A percentile compares a stretch with the other conserved stretches of the same genome.
Evolutionary conservation across 2,888 invertebrate species (phyloP).

Genomic region (Diadromus collaris): DNA sequence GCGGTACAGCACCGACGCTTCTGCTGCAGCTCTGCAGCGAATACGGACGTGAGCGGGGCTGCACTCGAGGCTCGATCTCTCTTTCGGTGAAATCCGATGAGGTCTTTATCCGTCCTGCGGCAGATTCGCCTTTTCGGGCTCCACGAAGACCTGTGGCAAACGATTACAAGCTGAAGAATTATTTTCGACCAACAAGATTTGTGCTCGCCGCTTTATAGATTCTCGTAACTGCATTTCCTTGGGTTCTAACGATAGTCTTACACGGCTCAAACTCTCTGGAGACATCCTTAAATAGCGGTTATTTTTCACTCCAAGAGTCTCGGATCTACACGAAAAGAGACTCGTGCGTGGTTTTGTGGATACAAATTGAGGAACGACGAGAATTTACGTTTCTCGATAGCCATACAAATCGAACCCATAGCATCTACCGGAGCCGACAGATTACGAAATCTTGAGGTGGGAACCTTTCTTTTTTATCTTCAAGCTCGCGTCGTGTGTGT

Average conservation of each 20-base stretch:
- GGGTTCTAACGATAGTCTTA: background rate
- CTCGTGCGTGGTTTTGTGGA: background rate
- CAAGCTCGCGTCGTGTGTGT: conserved; percentile 6
- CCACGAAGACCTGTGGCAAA: background rate
- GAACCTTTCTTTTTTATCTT: conserved; percentile 23
- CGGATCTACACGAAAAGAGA: background rate
- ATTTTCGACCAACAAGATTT: conserved; percentile 4
- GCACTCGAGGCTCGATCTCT: conserved; percentile 48
- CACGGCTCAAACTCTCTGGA: background rate
- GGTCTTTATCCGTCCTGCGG: conserved; percentile 54
- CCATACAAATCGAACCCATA: conserved; percentile 36
- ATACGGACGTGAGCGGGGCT: conserved; percentile 53
- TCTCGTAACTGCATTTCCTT: conserved; percentile 1
- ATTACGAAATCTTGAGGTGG: conserved; percentile 39
- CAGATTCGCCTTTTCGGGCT: conserved; percentile 7
- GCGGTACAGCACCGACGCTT: conserved; percentile 49
- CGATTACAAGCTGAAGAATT: background rate
- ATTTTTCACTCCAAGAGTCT: conserved; percentile 6
- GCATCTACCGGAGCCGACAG: conserved; percentile 18
- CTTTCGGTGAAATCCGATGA: conserved; percentile 53
- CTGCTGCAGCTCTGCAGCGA: conserved; percentile 59
- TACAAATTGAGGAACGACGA: conserved; percentile 35
- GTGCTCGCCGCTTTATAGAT: background rate
- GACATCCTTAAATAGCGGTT: background rate
- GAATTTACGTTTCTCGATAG: conserved; percentile 46